Evolutionary conservation across 2,113 vertebrate genomes (phyloP), one percentile per base, ranked within the genome.

Genomic region (Hippocampus zosterae): DNA sequence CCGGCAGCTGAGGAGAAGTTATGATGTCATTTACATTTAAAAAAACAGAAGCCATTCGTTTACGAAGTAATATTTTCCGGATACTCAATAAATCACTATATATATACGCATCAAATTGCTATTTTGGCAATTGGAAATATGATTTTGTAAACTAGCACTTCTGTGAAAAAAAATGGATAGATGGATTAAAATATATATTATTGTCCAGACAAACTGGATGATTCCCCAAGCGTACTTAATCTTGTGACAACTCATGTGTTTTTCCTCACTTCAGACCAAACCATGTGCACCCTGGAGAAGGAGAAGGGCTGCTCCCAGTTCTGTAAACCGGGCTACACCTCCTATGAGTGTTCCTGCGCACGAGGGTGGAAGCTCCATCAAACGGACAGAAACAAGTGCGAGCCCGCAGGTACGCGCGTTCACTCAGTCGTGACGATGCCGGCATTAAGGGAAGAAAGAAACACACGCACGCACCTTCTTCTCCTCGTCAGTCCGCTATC

Each of bases 271-370:
- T 27, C 77, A 93, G 92, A 93, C 61, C 52, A 84, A 72, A 92
- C 92, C 0, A 15, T 90, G 37, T 93, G 92, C 74, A 29, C 80
- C 25, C 21, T 87, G 56, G 87, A 91, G 46, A 87, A 89, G 21
- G 55, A 76, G 73, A 87, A 85, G 63, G 92, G 91, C 53, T 93
- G 92, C 81, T 87, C 86, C 64, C 92, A 93, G 85, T 93, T 93
- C 85, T 93, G 92, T 69, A 92, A 92, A 72, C 92, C 92, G 0
- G 88, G 91, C 29, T 93, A 91, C 69, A 70, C 48, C 3, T 85
- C 89, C 11, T 92, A 91, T 21, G 74, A 92, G 73, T 93, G 92
- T 27, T 92, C 90, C 56, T 93, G 92, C 2, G 89, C 91, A 1
- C 61, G 8, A 0, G 92, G 92, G 25, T 93, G 92, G 91, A 92